phyloP scores from a whole-genome alignment of 2,797 vertebrate species.

The Esox masquinongy region DNA sequence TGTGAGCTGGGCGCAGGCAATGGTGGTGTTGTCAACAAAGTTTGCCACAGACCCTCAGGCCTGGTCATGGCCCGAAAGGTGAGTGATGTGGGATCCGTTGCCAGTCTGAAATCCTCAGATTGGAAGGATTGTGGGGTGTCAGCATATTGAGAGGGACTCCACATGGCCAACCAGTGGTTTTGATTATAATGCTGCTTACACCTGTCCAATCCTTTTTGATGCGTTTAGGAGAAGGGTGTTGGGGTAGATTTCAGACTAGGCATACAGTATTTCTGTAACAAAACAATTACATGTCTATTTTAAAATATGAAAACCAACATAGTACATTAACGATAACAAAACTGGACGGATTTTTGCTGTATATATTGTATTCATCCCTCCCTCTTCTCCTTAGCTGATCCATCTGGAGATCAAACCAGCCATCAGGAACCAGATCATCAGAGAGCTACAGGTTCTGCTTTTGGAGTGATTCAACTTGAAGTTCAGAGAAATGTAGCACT shows the following conservation, averaged over 20 bases:
- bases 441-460: constrained; percentile 91
- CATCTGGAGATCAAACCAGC: constrained; percentile 96
- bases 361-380: background rate
- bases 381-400: constrained; percentile 81
- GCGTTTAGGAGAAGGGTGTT: background rate
- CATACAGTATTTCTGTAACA: background rate
- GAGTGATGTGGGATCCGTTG: constrained; percentile 67
- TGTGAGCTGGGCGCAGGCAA: constrained; percentile 85
- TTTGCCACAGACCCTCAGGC: constrained; percentile 82
- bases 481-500: background rate
- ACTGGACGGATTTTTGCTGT: background rate
- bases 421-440: constrained; percentile 96
- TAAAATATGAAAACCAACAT: background rate
- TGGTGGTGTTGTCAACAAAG: constrained; percentile 85
- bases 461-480: background rate
- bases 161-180: background rate
- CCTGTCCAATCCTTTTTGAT: background rate
- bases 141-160: background rate
- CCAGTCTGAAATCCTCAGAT: constrained; percentile 59
- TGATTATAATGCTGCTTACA: background rate
- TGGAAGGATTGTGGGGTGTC: background rate
- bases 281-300: background rate
- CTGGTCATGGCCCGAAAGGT: constrained; percentile 88
- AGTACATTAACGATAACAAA: background rate
- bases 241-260: background rate